Percentiles rank a stretch among this genome's conserved stretches.
These are phyloP conservation scores for Drosophila nigrodunni DNA, from an alignment of 1,140 invertebrate genomes.

Conservation along the genomic window DNA sequence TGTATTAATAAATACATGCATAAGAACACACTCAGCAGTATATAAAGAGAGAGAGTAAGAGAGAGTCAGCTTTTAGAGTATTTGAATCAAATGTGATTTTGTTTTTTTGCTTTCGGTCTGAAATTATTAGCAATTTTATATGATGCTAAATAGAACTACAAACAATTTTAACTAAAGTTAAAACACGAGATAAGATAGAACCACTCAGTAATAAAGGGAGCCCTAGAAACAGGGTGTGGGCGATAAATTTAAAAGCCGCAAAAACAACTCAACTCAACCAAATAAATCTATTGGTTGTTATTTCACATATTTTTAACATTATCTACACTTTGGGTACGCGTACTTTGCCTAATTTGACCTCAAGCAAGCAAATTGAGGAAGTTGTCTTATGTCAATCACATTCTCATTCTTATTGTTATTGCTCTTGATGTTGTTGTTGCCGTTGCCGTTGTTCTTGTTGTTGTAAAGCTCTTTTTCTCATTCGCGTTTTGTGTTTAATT, in stretches of 20 bases:
- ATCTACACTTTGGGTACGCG: slow-evolving; percentile 11
- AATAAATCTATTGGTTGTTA: slow-evolving; percentile 1
- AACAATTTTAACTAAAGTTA: background rate
- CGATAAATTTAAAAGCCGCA: slow-evolving; percentile 28
- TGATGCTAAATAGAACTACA: slow-evolving; percentile 6
- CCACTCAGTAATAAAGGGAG: background rate
- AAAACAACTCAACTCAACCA: background rate
- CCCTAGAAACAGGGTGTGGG: background rate
- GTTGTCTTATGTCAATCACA: slow-evolving; percentile 28
- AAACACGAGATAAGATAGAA: background rate
- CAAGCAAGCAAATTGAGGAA: slow-evolving; percentile 60
- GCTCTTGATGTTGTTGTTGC: slow-evolving; percentile 16
- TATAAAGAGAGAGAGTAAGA: slow-evolving; percentile 31
- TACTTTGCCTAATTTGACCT: slow-evolving; percentile 43
- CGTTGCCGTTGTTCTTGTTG: slow-evolving; percentile 2
- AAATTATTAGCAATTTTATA: slow-evolving; percentile 22
- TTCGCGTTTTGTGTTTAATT: slow-evolving; percentile 58
- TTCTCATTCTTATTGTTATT: slow-evolving; percentile 32
- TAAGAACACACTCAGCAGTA: background rate
- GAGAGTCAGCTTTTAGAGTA: slow-evolving; percentile 15
- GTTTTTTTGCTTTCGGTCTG: slow-evolving; percentile 3
- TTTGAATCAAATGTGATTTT: slow-evolving; percentile 39
- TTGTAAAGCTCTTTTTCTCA: slow-evolving; percentile 55
- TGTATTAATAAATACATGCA: background rate
- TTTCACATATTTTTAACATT: slow-evolving; percentile 8